phyloP scores from a whole-genome alignment of 2,113 vertebrate genomes.

The Pseudorhombus dupliciocellatus region DNA sequence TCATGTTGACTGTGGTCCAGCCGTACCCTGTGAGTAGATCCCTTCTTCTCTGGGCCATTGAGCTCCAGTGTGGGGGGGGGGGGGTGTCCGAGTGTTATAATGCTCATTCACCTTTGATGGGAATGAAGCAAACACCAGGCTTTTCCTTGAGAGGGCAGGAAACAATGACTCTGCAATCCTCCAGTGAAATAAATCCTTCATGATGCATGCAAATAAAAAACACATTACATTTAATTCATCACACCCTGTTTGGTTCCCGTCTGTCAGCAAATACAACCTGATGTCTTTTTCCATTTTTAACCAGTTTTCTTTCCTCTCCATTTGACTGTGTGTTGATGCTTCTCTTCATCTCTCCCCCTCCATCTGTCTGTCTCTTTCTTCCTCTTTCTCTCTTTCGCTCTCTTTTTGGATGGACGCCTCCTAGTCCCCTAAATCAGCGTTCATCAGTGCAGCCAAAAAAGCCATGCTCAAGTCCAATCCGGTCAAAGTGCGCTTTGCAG shows the following conservation, averaged over 20 bases:
- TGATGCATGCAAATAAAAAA: too few relatives aligned
- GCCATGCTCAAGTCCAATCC: slow-evolving; percentile 99
- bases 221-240: too few relatives aligned
- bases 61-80: not conserved
- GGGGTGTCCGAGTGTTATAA: not conserved
- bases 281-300: slow-evolving; percentile 1
- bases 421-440: slow-evolving; percentile 98
- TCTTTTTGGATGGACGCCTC: slow-evolving; percentile 68
- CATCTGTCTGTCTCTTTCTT: slow-evolving; percentile 18
- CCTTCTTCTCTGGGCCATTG: not conserved
- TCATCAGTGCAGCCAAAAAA: slow-evolving; percentile 99
- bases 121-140: too few relatives aligned
- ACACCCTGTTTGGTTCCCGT: too few relatives aligned
- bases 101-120: not conserved
- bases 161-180: too few relatives aligned
- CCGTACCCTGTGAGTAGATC: slow-evolving; percentile 92
- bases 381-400: slow-evolving; percentile 13
- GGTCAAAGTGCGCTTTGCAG: slow-evolving; percentile 98
- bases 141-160: too few relatives aligned
- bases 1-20: slow-evolving; percentile 94
- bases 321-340: slow-evolving; percentile 31
- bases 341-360: slow-evolving; percentile 17
- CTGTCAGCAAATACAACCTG: not conserved
- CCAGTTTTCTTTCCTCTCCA: not conserved
- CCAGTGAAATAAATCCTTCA: too few relatives aligned